Conservation (phyloP, 2,888 invertebrate species). For the Caenorhabditis plicata region DNA sequence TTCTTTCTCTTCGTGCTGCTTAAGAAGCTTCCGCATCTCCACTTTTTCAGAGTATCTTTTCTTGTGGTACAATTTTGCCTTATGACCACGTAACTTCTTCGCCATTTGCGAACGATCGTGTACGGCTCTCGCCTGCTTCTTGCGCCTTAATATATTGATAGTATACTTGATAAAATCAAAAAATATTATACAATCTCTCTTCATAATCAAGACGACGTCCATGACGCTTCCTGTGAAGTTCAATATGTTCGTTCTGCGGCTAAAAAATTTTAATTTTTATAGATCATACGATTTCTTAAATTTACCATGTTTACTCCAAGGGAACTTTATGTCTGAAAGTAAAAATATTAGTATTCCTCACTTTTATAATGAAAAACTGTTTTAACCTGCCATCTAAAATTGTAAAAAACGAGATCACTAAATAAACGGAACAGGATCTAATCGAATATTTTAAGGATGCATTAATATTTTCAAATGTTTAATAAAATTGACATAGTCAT, state of each 20-base stretch:
- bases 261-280: slow-evolving; percentile 12
- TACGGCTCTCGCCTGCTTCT: slow-evolving; percentile 89
- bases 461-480: too few relatives aligned
- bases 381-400: too few relatives aligned
- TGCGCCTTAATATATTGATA: slow-evolving; percentile 70
- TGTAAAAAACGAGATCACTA: too few relatives aligned
- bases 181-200: slow-evolving; percentile 76
- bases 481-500: too few relatives aligned
- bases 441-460: too few relatives aligned
- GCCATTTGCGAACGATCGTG: slow-evolving; percentile 89
- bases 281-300: too few relatives aligned
- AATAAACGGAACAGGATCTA: too few relatives aligned
- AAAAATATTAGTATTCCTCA: too few relatives aligned
- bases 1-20: slow-evolving; percentile 92
- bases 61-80: slow-evolving; percentile 95
- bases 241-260: slow-evolving; percentile 99
- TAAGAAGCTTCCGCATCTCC: slow-evolving; percentile 71
- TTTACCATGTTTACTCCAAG: too few relatives aligned
- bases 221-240: slow-evolving; percentile 91
- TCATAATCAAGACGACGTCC: slow-evolving; percentile 96
- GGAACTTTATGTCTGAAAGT: too few relatives aligned
- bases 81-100: slow-evolving; percentile 86
- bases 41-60: slow-evolving; percentile 90
- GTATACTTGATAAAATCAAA: too few relatives aligned
- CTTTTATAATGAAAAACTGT: too few relatives aligned